Base-by-base conservation (phyloP, 2,797 vertebrate genomes). In the Argentina silus region DNA sequence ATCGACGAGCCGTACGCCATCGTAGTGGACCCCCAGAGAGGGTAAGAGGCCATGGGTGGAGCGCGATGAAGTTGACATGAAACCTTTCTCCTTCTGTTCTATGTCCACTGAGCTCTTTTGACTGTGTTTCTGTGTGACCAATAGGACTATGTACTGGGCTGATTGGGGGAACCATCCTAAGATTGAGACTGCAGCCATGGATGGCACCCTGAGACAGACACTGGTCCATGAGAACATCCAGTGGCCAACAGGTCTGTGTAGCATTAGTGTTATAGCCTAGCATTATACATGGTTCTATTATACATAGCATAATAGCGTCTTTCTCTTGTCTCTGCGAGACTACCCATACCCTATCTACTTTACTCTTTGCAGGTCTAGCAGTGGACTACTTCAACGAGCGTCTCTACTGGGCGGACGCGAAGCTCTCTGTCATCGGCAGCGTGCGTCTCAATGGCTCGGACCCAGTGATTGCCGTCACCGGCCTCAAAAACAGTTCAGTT, bases 141-240 rank as follows among this genome's bases (percentile, higher is more conserved):
- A 64, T 63, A 98, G 97, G 15, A 98, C 95, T 0, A 99, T 99
- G 98, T 99, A 99, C 87, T 99, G 98, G 98, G 96, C 97, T 48
- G 97, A 99, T 87, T 99, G 98, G 98, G 98, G 98, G 0, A 99
- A 99, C 81, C 97, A 99, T 75, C 97, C 97, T 57, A 99, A 99
- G 89, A 99, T 99, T 1, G 98, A 99, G 89, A 98, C 96, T 0
- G 97, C 98, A 0, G 95, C 97, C 7, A 99, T 99, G 98, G 97
- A 99, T 0, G 98, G 98, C 2, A 98, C 98, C 0, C 90, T 97
- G 62, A 94, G 98, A 50, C 95, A 98, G 82, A 99, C 95, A 0
- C 91, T 99, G 62, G 95, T 99, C 55, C 95, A 98, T 59, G 95
- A 98, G 85, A 96, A 98, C 88, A 96, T 99, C 78, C 97, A 99